Conservation (phyloP, 1,140 invertebrate genomes). For the Penaeus indicus region DNA sequence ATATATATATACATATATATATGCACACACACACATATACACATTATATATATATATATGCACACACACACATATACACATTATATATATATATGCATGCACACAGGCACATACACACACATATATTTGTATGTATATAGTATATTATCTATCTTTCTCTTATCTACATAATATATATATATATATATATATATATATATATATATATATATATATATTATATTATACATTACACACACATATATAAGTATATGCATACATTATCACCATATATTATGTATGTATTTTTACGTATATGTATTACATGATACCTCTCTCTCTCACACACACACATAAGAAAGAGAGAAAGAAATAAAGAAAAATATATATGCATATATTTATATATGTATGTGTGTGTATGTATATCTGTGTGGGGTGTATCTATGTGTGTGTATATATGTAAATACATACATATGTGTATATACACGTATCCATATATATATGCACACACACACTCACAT, state of each 20-base stretch:
- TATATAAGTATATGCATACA: background rate
- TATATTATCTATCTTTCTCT: background rate
- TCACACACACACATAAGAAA: background rate
- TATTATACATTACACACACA: background rate
- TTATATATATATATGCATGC: background rate
- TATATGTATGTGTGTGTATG: no score
- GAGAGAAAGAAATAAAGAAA: no score
- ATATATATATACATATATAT: background rate
- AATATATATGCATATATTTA: background rate
- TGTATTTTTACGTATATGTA: background rate
- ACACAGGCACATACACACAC: background rate
- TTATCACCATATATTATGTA: background rate
- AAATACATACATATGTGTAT: background rate
- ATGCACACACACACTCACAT: background rate
- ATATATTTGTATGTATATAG: background rate
- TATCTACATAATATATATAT: background rate
- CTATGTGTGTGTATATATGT: conserved; percentile 7
- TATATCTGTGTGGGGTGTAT: background rate
- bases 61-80: background rate
- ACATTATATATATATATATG: conserved; percentile 6
- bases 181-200: background rate
- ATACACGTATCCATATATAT: background rate
- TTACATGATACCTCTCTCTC: background rate
- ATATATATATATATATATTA: background rate
- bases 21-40: background rate